Evolutionary conservation across 2,797 vertebrate genomes (phyloP), one percentile per base, ranked within the genome.

Genomic region (Gymnocypris eckloni): DNA sequence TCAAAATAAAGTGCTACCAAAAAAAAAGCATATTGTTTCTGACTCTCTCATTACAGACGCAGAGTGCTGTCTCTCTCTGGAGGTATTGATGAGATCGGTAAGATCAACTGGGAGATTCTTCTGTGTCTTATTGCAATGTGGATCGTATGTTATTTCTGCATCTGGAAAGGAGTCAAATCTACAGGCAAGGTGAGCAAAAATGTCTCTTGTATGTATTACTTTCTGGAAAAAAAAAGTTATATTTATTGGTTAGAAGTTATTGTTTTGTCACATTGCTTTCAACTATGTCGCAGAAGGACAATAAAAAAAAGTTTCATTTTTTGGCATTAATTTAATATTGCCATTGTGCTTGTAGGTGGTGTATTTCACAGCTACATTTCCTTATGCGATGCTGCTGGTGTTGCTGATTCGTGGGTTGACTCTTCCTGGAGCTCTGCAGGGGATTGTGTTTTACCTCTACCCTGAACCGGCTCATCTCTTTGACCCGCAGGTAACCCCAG

Each of bases 91-190:
- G 93, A 95, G 82, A 6, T 94, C 0, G 95, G 95, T 56, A 91
- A 87, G 18, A 82, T 96, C 84, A 91, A 93, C 73, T 94, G 94
- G 94, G 94, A 95, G 87, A 18, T 95, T 70, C 71, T 95, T 20
- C 59, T 94, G 70, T 95, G 94, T 70, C 86, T 95, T 0, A 87
- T 95, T 22, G 67, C 4, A 11, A 80, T 94, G 88, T 96, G 95
- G 95, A 4, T 83, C 41, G 25, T 61, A 39, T 83, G 82, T 50
- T 96, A 95, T 91, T 96, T 96, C 76, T 94, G 94, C 64, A 76
- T 95, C 82, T 95, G 95, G 95, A 96, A 95, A 93, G 95, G 95
- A 6, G 93, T 95, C 75, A 93, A 86, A 83, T 95, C 95, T 41
- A 94, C 95, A 41, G 95, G 95, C 87, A 96, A 95, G 93, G 95